Evolutionary conservation across 2,113 vertebrate species (phyloP), one percentile per base, ranked within the genome.

Genomic region (Tachysurus fulvidraco): DNA sequence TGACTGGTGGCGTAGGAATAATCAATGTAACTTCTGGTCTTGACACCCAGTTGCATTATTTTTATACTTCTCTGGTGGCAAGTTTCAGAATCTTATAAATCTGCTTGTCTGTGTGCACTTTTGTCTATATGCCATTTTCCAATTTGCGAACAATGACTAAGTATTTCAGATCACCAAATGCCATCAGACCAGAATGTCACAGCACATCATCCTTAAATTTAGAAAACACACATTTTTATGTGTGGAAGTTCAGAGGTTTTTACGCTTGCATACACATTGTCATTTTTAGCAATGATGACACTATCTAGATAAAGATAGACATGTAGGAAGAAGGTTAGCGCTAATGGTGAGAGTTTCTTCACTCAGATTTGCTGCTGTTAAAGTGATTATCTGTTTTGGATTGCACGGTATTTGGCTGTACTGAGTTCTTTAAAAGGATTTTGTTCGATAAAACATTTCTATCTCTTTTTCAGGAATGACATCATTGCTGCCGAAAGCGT

Each of bases 381-480:
- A n/a, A n/a, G n/a, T n/a, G n/a, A n/a, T n/a, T n/a, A n/a, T n/a
- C n/a, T n/a, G n/a, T n/a, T n/a, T n/a, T n/a, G n/a, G n/a, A n/a
- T n/a, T n/a, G n/a, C n/a, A n/a, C n/a, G n/a, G n/a, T n/a, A n/a
- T n/a, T n/a, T n/a, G n/a, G n/a, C n/a, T n/a, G n/a, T n/a, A n/a
- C n/a, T n/a, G n/a, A n/a, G n/a, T n/a, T n/a, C n/a, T 80, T 55
- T 0, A 16, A 55, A 19, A 54, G 0, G 23, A 50, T 50, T 23
- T 74, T 12, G 30, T 36, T 73, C 16, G 46, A 28, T 55, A 21
- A 46, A 64, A 62, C 11, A 57, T 84, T 62, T 64, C 10, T 19
- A 23, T 85, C 69, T 85, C 41, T 86, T 13, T 86, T 86, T 80
- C 30, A 86, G 84, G n/a, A 13, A 54, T 65, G 57, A 65, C 16